Base-by-base conservation (phyloP, 2,797 vertebrate species). In the Rhynchonycteris naso region DNA sequence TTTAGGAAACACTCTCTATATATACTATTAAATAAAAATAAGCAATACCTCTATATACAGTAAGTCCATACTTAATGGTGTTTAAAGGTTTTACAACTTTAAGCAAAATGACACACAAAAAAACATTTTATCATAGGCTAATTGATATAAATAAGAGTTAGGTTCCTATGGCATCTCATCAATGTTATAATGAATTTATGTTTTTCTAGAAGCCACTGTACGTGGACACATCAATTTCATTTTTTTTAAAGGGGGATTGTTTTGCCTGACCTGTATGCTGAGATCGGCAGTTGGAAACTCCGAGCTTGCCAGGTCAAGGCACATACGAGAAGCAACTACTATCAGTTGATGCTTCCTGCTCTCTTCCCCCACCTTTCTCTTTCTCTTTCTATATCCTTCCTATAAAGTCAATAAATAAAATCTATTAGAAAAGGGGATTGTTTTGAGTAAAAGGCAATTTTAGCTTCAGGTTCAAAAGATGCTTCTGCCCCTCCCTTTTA, bases 11-110 rank as follows among this genome's bases (percentile, higher is more conserved):
- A 88, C 2, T 69, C 38, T 38, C 38, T 76, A 75, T 52, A 71
- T 3, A 33, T 16, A 87, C 14, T 88, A 72, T 33, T 90, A 88
- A 89, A 52, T 71, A 38, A 88, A 96, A 87, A 86, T 7, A 83
- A 75, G 54, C 19, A 76, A 95, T 88, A 83, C 33, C 0, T 89
- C 61, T 88, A 2, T 33, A 28, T 50, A 66, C 28, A 81, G 38
- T n/a, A 54, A 54, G 30, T 33, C 50, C 74, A 22, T 50, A 75
- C 72, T 54, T 54, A 76, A 76, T 19, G 7, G 11, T 12, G 18
- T n/a, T n/a, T 19, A 52, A 21, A 76, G 74, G 28, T 33, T 54
- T 19, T 76, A 18, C 50, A 76, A 33, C 18, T 13, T 54, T 13
- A 54, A 21, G 19, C n/a, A 18, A 21, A 76, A 52, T 33, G 50